Conservation (phyloP, 2,113 vertebrate genomes). For the Pelodiscus sinensis region DNA sequence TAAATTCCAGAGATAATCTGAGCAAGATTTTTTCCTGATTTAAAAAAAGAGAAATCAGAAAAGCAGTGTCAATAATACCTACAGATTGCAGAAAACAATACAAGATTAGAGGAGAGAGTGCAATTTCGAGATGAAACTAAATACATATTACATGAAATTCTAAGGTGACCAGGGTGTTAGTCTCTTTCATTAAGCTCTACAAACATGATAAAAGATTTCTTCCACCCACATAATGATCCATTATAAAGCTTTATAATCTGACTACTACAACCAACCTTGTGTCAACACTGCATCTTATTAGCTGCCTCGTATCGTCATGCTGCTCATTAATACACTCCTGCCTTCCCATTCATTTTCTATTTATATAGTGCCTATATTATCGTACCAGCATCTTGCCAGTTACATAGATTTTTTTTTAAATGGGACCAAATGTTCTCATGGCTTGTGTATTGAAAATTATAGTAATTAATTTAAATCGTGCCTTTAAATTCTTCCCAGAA, state of each 20-base stretch:
- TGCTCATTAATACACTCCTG: not conserved
- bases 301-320: not conserved
- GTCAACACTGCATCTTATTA: not conserved
- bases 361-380: not conserved
- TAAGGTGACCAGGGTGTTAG: not conserved
- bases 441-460: not conserved
- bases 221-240: accelerated
- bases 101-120: not conserved
- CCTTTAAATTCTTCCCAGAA: not conserved
- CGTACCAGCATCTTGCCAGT: not conserved
- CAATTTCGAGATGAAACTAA: not conserved
- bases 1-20: not conserved
- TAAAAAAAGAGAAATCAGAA: not conserved
- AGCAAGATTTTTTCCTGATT: not conserved
- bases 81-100: accelerated
- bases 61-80: not conserved
- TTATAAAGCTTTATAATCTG: accelerated
- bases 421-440: not conserved
- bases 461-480: accelerated
- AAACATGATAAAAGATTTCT: not conserved
- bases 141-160: not conserved
- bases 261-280: slow-evolving; percentile 21
- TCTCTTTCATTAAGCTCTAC: not conserved
- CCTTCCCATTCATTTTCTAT: not conserved
- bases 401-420: accelerated